A percentile compares a stretch with the other conserved stretches of the same genome.
Conservation (phyloP, 2,888 invertebrate genomes). For the Onthophagus sagittarius region DNA sequence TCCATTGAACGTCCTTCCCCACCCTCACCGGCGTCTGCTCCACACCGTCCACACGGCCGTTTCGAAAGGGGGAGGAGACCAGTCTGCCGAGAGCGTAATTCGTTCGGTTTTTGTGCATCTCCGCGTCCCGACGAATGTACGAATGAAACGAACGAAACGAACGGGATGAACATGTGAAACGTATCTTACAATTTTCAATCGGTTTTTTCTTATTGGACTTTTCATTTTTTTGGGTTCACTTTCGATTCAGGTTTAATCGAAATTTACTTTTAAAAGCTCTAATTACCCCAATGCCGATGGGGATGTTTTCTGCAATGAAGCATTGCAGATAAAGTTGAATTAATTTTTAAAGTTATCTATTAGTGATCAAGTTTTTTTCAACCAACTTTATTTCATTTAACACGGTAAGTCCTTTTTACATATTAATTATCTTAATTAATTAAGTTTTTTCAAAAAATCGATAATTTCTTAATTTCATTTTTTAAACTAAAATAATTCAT, state of each 20-base stretch:
- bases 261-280: neutral
- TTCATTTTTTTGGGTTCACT: neutral
- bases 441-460: no score
- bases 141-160: neutral
- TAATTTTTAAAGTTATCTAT: neutral
- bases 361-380: neutral
- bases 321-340: neutral
- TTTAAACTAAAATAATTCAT: neutral
- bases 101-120: conserved; percentile 9
- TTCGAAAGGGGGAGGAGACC: conserved; percentile 4
- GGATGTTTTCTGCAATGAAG: neutral
- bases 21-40: conserved; percentile 4
- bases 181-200: neutral
- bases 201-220: neutral
- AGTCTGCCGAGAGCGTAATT: conserved; percentile 3
- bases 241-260: neutral
- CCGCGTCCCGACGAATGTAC: neutral
- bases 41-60: neutral
- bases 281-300: neutral
- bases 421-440: no score
- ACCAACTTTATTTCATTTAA: no score
- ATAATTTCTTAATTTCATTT: neutral
- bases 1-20: conserved; percentile 16
- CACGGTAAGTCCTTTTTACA: no score
- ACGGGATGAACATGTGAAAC: neutral